phyloP scores from a whole-genome alignment of 2,888 invertebrate genomes.

The Aphidoletes aphidimyza region DNA sequence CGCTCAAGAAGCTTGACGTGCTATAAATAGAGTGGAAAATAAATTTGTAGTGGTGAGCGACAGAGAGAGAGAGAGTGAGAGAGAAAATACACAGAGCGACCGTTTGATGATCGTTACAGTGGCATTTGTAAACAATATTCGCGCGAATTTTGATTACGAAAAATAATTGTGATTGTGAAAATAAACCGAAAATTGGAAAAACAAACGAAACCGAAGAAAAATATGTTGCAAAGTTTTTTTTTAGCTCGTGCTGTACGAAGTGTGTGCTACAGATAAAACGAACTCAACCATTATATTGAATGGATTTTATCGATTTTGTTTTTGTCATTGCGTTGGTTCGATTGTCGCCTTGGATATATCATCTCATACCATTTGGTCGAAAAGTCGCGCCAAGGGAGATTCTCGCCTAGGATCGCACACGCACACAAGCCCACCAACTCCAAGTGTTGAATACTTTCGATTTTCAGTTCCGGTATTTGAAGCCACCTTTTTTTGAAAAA shows the following conservation, averaged over 20 bases:
- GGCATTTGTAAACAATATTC: not conserved
- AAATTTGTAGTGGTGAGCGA: no score
- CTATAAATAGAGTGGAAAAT: no score
- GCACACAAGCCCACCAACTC: no score
- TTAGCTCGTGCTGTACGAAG: not conserved
- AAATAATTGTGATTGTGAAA: no score
- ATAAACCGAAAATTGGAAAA: no score
- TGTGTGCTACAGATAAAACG: not conserved
- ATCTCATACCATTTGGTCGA: not conserved
- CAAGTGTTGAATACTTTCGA: no score
- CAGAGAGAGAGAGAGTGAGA: no score
- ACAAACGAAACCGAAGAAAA: not conserved
- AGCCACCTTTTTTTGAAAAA: not conserved
- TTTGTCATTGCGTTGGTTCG: no score
- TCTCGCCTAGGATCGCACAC: not conserved
- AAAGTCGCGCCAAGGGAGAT: conserved; percentile 5
- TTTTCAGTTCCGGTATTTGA: not conserved
- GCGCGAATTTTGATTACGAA: no score
- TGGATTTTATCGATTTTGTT: not conserved
- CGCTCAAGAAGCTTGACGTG: no score
- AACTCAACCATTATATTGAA: not conserved
- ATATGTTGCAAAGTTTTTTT: not conserved
- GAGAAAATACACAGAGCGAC: no score
- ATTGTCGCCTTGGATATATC: not conserved
- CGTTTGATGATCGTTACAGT: not conserved